phyloP scores from a whole-genome alignment of 2,888 invertebrate species.

The Kryphioiulus occultus region DNA sequence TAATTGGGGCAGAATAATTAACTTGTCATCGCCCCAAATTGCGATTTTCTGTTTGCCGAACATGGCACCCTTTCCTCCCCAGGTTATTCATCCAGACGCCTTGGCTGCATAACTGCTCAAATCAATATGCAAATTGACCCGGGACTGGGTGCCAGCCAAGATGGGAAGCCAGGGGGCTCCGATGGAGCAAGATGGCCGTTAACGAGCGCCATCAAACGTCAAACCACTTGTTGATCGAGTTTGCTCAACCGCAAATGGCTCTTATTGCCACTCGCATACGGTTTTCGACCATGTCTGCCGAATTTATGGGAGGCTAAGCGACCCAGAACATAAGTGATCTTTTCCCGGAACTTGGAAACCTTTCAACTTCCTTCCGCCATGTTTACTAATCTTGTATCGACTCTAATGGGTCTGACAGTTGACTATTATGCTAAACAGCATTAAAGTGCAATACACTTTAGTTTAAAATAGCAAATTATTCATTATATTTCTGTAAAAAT shows the following conservation, averaged over 20 bases:
- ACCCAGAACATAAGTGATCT: background rate
- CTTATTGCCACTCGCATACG: background rate
- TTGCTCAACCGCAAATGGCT: background rate
- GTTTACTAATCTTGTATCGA: background rate
- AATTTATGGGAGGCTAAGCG: background rate
- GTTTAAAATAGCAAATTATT: too few relatives aligned
- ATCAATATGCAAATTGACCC: conserved; percentile 44
- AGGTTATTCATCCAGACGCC: background rate
- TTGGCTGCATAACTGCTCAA: background rate
- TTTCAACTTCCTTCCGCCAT: background rate
- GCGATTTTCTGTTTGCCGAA: conserved; percentile 15
- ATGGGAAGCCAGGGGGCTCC: background rate
- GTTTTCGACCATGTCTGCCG: background rate
- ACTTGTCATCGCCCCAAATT: conserved; percentile 37
- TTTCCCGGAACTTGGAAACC: background rate
- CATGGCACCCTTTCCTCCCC: background rate
- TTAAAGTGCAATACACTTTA: too few relatives aligned
- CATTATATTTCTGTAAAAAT: too few relatives aligned
- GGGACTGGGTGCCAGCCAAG: background rate
- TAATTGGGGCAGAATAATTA: conserved; percentile 44
- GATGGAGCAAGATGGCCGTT: background rate
- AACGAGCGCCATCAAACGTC: conserved; percentile 23
- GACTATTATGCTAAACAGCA: too few relatives aligned
- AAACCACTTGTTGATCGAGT: background rate
- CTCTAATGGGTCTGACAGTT: too few relatives aligned